A percentile compares a stretch with the other conserved stretches of the same genome.
Conservation (phyloP, 2,888 invertebrate species). For the Heliconius aoede region DNA sequence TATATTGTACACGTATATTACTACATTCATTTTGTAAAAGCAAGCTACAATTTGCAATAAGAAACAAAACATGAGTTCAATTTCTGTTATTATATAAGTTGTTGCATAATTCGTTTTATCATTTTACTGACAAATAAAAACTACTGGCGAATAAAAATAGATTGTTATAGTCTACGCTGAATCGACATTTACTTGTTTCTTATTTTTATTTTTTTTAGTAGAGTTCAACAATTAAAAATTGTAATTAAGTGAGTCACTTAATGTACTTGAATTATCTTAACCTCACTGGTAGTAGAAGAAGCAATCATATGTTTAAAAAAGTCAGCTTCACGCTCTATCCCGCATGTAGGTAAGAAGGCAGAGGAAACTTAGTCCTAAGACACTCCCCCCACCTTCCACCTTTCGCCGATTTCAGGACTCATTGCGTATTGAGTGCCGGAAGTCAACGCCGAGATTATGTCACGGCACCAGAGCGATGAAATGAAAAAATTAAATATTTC, state of each 20-base stretch:
- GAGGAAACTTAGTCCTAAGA: no score
- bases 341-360: no score
- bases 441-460: no score
- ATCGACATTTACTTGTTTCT: not conserved
- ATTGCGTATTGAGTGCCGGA: no score
- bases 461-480: no score
- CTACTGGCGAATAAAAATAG: not conserved
- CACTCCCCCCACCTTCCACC: no score
- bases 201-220: not conserved
- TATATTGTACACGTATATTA: not conserved
- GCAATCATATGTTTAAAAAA: not conserved
- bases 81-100: constrained; percentile 33
- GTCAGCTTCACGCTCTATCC: no score
- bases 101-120: constrained; percentile 28
- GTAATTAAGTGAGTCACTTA: no score
- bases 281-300: not conserved
- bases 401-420: no score
- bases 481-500: no score
- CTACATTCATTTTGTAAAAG: not conserved
- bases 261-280: no score
- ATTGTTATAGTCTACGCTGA: not conserved
- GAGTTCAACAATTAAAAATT: not conserved
- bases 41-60: constrained; percentile 28
- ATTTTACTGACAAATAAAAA: constrained; percentile 5
- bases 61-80: constrained; percentile 29